phyloP scores from a whole-genome alignment of 2,888 invertebrate genomes.

The Philereme vetulata region DNA sequence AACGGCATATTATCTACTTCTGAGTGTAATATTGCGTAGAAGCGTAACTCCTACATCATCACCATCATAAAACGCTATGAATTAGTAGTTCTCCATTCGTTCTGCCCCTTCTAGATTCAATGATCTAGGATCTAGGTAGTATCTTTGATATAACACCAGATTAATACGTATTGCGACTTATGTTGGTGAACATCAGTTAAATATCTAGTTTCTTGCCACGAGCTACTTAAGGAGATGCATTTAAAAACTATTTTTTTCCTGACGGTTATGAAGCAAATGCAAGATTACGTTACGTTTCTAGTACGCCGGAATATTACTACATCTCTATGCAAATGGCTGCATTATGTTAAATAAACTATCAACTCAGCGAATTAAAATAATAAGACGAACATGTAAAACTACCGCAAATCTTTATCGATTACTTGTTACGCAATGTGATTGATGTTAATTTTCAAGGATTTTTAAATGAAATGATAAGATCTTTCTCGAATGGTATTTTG shows the following conservation, averaged over 20 bases:
- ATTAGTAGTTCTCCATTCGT: too few relatives aligned
- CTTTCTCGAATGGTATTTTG: constrained; percentile 8
- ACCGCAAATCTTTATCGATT: constrained; percentile 40
- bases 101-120: too few relatives aligned
- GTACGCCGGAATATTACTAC: neutral
- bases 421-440: constrained; percentile 48
- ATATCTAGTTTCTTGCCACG: too few relatives aligned
- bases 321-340: neutral
- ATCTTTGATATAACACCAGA: too few relatives aligned
- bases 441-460: constrained; percentile 32
- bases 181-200: too few relatives aligned
- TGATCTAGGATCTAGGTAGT: too few relatives aligned
- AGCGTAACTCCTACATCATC: neutral
- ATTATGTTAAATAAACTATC: constrained; percentile 37
- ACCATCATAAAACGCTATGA: too few relatives aligned
- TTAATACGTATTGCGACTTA: too few relatives aligned
- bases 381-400: constrained; percentile 38
- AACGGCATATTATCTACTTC: constrained; percentile 17
- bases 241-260: too few relatives aligned
- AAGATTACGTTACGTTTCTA: constrained; percentile 1
- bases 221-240: too few relatives aligned
- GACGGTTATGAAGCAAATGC: too few relatives aligned
- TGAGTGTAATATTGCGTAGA: neutral
- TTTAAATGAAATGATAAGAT: constrained; percentile 11
- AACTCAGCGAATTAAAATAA: constrained; percentile 41